A percentile compares a stretch with the other conserved stretches of the same genome.
phyloP scores from a whole-genome alignment of 1,140 invertebrate genomes.

The Zaprionus ghesquierei region DNA sequence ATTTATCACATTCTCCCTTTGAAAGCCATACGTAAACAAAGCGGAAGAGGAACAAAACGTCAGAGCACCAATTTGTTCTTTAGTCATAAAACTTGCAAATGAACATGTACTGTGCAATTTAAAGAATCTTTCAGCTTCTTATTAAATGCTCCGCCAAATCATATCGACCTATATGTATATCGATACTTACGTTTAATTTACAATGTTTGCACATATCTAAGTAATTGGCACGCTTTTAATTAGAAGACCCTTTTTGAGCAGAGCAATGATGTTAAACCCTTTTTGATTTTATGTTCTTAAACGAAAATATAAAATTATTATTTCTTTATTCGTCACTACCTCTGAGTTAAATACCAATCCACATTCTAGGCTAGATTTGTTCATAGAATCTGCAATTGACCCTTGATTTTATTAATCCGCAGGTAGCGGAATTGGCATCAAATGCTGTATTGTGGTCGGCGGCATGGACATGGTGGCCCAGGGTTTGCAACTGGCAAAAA shows the following conservation, averaged over 20 bases:
- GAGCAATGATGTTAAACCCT: constrained; percentile 75
- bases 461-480: constrained; percentile 99
- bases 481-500: constrained; percentile 94
- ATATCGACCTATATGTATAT: no score
- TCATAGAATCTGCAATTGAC: background rate
- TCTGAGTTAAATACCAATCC: constrained; percentile 52
- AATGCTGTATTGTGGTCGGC: constrained; percentile 97
- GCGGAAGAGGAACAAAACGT: no score
- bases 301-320: constrained; percentile 76
- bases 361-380: background rate
- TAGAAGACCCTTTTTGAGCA: background rate
- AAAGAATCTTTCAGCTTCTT: no score
- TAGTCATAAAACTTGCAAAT: no score
- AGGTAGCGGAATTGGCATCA: constrained; percentile 92
- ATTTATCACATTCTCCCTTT: no score
- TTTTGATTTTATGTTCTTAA: constrained; percentile 68
- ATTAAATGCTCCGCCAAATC: no score
- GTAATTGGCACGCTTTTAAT: background rate
- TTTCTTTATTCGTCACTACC: constrained; percentile 81
- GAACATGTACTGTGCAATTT: no score
- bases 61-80: no score
- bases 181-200: no score
- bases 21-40: no score
- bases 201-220: no score
- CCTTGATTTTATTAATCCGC: constrained; percentile 63